These are phyloP conservation scores for Taeniopygia guttata DNA, from an alignment of 2,797 vertebrate genomes.

Conservation along the genomic window DNA sequence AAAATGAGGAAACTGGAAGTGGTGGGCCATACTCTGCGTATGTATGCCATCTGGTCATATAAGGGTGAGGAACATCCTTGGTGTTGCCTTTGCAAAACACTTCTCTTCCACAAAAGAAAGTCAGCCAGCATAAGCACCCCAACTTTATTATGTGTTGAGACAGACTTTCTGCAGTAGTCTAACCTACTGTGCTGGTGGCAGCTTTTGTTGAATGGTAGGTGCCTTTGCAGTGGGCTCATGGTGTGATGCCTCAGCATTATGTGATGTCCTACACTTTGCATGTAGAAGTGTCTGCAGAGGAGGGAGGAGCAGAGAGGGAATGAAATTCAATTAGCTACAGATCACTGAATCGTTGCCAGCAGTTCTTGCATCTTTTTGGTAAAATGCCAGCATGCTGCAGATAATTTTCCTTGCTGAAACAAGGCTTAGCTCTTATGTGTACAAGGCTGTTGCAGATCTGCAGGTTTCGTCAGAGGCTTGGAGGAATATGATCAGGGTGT, in stretches of 20 bases:
- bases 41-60: neutral
- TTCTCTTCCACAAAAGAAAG: neutral
- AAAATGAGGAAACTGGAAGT: neutral
- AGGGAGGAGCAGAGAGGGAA: neutral
- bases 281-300: constrained; percentile 4
- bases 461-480: neutral
- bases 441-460: neutral
- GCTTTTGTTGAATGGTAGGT: neutral
- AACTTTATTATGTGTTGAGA: neutral
- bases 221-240: neutral
- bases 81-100: neutral
- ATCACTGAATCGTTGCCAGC: constrained; percentile 35
- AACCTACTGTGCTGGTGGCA: neutral
- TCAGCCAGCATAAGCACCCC: neutral
- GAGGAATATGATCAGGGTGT: neutral
- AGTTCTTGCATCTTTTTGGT: constrained; percentile 37
- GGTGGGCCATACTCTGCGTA: neutral
- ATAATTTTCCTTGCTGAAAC: constrained; percentile 14
- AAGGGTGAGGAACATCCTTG: neutral
- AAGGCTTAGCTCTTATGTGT: neutral
- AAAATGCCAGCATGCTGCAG: constrained; percentile 49
- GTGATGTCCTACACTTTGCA: neutral
- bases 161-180: neutral
- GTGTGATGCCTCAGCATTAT: neutral
- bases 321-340: constrained; percentile 49